These are phyloP conservation scores for Catocala sponsa DNA, from an alignment of 2,888 invertebrate species.

Conservation along the genomic window DNA sequence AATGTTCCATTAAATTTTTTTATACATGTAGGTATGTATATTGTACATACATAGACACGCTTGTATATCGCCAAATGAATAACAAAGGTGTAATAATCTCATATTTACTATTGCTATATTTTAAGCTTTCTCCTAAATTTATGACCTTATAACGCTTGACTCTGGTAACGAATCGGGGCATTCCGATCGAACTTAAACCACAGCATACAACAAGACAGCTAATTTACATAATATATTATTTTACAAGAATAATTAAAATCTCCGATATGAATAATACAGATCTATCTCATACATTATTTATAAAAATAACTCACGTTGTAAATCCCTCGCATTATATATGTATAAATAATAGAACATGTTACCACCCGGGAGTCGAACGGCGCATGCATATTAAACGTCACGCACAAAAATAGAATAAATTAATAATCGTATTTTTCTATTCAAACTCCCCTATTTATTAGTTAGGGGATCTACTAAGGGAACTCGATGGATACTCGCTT, in stretches of 20 bases:
- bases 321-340: slow-evolving; percentile 45
- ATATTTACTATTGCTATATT: too few relatives aligned
- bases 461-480: slow-evolving; percentile 26
- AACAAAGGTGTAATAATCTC: too few relatives aligned
- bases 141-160: too few relatives aligned
- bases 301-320: slow-evolving; percentile 38
- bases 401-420: slow-evolving; percentile 82
- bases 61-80: too few relatives aligned
- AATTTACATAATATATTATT: neutral
- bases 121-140: too few relatives aligned
- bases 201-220: too few relatives aligned
- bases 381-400: slow-evolving; percentile 80
- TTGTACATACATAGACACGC: too few relatives aligned
- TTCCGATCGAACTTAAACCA: too few relatives aligned
- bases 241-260: slow-evolving; percentile 13
- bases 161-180: too few relatives aligned
- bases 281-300: slow-evolving; percentile 41
- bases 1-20: too few relatives aligned
- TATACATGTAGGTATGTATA: too few relatives aligned
- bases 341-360: slow-evolving; percentile 52
- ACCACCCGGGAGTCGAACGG: slow-evolving; percentile 43
- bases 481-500: slow-evolving; percentile 29
- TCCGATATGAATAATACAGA: slow-evolving; percentile 6
- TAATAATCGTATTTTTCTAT: slow-evolving; percentile 81
- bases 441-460: slow-evolving; percentile 59